Evolutionary conservation across 2,888 invertebrate species (phyloP), one percentile per base, ranked within the genome.

Genomic region (Amorpha juglandis): DNA sequence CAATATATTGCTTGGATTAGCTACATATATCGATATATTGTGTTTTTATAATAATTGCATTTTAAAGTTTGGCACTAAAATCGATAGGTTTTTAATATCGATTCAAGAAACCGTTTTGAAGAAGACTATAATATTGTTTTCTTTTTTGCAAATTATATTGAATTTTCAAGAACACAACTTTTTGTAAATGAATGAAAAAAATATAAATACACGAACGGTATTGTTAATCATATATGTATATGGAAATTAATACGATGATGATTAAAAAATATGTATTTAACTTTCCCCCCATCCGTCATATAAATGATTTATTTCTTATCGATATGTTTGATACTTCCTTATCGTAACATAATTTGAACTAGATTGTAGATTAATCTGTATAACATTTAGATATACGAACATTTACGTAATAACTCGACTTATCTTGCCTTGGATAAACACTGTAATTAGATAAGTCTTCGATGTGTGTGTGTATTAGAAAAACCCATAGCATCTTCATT

Each of bases 341-440:
- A 38, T 58, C 19, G 19, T 19, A 38, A n/a, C 53, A 47, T 47
- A 64, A 58, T 16, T 53, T 8, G 35, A 35, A 53, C 58, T 55
- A 58, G 55, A 58, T 19, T 16, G 58, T 67, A 67, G 67, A 63
- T 63, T 66, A 55, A 62, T 65, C 21, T 47, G 50, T 62, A 53
- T 67, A 67, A 51, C 33, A 63, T 51, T 62, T 66, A 66, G 63
- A 63, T 63, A 52, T 63, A 58, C 55, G 35, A 21, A 55, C 27
- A 16, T 53, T 51, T 52, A 66, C 72, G 66, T 67, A 66, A 68
- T 63, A 66, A 70, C 67, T 72, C 68, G 68, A 74, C 69, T 68
- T 71, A 69, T 71, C 75, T 74, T 75, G 75, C 75, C 75, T 75
- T 74, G 71, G 67, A 67, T 73, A 72, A 58, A 58, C 58, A 76